Evolutionary conservation across 2,888 invertebrate species (phyloP).

Genomic region (Disparrhopalites patrizii): DNA sequence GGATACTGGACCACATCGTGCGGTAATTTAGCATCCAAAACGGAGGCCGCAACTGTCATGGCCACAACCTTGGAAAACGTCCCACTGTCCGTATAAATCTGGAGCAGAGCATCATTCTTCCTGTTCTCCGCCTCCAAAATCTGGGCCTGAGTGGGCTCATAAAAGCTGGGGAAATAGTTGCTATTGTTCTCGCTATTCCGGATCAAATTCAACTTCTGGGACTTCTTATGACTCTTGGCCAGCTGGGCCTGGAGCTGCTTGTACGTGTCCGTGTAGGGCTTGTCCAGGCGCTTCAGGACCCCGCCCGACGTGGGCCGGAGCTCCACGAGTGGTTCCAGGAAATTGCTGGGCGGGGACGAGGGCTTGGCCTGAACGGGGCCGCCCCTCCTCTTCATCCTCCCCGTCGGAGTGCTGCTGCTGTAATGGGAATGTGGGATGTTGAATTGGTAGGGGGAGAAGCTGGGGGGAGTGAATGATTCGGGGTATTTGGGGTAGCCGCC

Average conservation of each 20-base stretch:
- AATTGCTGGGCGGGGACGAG: background rate
- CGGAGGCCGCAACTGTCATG: conserved; percentile 34
- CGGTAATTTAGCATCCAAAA: conserved; percentile 33
- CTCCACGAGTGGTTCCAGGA: conserved; percentile 18
- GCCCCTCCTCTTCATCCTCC: too few relatives aligned
- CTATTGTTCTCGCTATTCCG: conserved; percentile 4
- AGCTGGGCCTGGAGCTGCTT: conserved; percentile 16
- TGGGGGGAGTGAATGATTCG: too few relatives aligned
- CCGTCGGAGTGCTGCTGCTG: too few relatives aligned
- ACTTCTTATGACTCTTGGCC: conserved; percentile 20
- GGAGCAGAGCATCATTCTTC: conserved; percentile 26
- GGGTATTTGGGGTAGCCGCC: too few relatives aligned
- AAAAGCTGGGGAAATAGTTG: conserved; percentile 16
- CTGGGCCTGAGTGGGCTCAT: conserved; percentile 20
- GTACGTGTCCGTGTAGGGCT: background rate
- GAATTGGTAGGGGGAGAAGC: too few relatives aligned
- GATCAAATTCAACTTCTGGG: conserved; percentile 23
- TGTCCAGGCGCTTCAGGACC: background rate
- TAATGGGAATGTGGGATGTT: too few relatives aligned
- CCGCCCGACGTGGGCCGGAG: background rate
- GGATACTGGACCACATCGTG: conserved; percentile 28
- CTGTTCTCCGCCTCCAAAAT: conserved; percentile 16
- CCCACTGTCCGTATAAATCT: conserved; percentile 35
- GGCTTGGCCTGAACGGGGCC: too few relatives aligned
- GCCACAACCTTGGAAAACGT: conserved; percentile 34